A percentile compares a stretch with the other conserved stretches of the same genome.
Conservation (phyloP, 23 tunicate genomes). For the Botrylloides violaceus region DNA sequence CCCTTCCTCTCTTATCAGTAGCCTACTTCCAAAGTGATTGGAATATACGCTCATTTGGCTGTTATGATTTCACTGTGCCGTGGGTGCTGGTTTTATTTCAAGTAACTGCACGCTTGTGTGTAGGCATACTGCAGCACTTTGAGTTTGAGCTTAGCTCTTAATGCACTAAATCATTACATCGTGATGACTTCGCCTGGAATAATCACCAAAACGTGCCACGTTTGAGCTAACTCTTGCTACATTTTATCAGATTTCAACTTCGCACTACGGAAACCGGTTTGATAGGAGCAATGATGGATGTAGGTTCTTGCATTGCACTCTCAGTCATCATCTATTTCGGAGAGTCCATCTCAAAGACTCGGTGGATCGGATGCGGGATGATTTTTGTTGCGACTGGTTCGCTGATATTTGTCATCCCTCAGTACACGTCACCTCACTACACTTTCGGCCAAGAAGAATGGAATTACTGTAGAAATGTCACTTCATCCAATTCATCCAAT, state of each 20-base stretch:
- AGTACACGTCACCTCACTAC: not conserved
- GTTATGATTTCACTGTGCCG: no score
- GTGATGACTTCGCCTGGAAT: no score
- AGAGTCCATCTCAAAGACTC: not conserved
- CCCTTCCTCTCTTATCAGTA: no score
- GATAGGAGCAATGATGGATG: not conserved
- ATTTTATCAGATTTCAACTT: conserved; percentile 4
- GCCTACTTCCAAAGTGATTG: no score
- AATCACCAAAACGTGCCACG: no score
- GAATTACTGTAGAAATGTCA: conserved; percentile 15
- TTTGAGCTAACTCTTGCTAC: no score
- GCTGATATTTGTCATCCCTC: not conserved
- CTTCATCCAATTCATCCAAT: not conserved
- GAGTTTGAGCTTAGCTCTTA: no score
- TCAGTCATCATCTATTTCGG: not conserved
- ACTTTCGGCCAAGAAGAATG: not conserved
- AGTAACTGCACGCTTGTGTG: no score
- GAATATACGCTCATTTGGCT: no score
- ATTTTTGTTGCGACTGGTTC: not conserved
- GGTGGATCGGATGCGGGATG: conserved; percentile 6
- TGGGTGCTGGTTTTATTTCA: no score
- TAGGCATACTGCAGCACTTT: no score
- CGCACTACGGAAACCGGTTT: conserved; percentile 1
- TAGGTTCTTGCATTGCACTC: conserved; percentile 8
- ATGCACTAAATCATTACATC: no score